phyloP scores from a whole-genome alignment of 2,113 vertebrate genomes.

The Hippopotamus amphibius region DNA sequence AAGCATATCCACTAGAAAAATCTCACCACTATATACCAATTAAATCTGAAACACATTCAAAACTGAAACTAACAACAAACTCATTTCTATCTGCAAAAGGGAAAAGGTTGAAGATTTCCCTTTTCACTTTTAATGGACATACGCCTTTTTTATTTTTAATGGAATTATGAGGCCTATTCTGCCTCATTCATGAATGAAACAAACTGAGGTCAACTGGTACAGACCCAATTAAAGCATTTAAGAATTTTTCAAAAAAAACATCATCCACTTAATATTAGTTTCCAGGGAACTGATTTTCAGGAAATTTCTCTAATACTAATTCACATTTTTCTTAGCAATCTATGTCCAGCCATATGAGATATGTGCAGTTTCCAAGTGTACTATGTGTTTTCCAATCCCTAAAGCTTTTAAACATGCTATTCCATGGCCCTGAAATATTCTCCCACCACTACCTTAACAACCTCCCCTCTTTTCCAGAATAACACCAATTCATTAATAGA shows the following conservation, averaged over 20 bases:
- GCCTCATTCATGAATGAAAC: neutral
- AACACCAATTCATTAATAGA: neutral
- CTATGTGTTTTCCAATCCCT: neutral
- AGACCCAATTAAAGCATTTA: neutral
- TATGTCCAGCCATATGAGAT: neutral
- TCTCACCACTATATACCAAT: neutral
- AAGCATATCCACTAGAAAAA: neutral
- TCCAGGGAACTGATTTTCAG: neutral
- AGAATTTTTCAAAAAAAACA: neutral
- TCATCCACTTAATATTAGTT: neutral
- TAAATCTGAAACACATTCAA: neutral
- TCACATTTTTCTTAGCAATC: neutral
- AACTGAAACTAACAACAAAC: neutral
- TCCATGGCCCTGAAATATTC: neutral
- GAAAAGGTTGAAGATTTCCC: neutral
- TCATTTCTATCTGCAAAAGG: neutral
- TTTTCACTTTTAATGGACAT: neutral
- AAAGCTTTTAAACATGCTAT: neutral
- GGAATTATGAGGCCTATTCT: neutral
- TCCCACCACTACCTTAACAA: neutral
- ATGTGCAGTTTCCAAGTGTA: neutral
- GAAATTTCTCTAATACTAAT: neutral
- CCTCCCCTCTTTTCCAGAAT: neutral
- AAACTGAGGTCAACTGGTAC: neutral
- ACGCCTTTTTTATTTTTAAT: neutral